Evolutionary conservation across 1,140 invertebrate genomes (phyloP), one percentile per base, ranked within the genome.

Genomic region (Zaprionus ghesquierei): DNA sequence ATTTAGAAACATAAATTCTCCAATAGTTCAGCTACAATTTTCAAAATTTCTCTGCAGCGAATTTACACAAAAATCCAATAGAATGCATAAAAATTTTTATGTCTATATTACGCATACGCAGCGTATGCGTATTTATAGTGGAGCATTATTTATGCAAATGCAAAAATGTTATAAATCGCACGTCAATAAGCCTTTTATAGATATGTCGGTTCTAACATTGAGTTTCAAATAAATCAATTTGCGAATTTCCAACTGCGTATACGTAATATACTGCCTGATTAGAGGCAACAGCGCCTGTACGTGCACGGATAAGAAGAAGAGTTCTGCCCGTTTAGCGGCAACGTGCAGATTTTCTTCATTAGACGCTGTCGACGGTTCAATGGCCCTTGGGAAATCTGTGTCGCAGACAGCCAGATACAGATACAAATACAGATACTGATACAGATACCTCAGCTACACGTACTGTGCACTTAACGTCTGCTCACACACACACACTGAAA

Each of bases 181-280:
- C 44, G 44, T 62, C 75, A 63, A 85, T 81, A 66, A 54, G 20
- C 59, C 62, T 69, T 63, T 75, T 44, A 80, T 20, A 75, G 50
- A 63, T 71, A 78, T 44, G 58, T 44, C 33, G 13, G 51, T 54
- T 50, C 66, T 66, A 66, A 69, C 70, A 55, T 60, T 38, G 20
- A 58, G 69, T 44, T 63, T 27, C 69, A 66, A 81, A 86, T 81
- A 87, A 87, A 87, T 86, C 75, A 81, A 86, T 78, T 72, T 55
- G 54, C 46, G 69, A 76, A 81, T 65, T 81, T 80, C 55, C 72
- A 68, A 68, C 65, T 63, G 65, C 74, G 77, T 86, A 77, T 86
- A 62, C 74, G 78, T 77, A 81, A 81, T 78, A 35, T 54, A 54
- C 59, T 63, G 65, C 78, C 62, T 81, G 78, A 78, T 81, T 87